Base-by-base conservation (phyloP, 2,888 invertebrate species). In the Druceiella hillmani region DNA sequence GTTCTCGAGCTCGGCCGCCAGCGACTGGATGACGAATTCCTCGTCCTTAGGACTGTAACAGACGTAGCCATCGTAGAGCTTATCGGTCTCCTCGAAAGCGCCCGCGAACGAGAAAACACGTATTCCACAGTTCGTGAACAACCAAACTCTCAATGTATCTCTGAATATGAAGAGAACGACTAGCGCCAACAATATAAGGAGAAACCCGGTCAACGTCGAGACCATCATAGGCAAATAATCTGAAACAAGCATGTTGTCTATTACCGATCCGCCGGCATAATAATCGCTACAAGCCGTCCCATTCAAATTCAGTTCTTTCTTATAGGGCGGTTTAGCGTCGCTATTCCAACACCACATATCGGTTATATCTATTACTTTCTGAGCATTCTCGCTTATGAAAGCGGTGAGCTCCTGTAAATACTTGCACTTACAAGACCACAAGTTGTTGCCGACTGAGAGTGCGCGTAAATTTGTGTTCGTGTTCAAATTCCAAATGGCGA, bases 21-120 rank as follows among this genome's bases (percentile, higher is more conserved):
- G 74, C 33, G 86, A 84, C 54, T 88, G 86, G 43, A 88, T 77
- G 3, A 92, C 89, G 58, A 90, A 90, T 58, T 87, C 84, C 57
- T 91, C 90, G 63, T 93, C 93, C 66, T 88, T 89, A 27, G 87
- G 87, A 52, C 90, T 89, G 66, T 94, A 95, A 55, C 91, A 83
- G 9, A 95, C 85, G 60, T 93, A 94, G 31, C 89, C 92, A 59
- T 95, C 94, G 64, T 90, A 93, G 17, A 88, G 71, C 54, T 89
- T 88, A 54, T 90, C 88, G 44, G 81, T 78, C 53, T 88, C 88
- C 59, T 87, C 89, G 57, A 76, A 81, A 9, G 76, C 70, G 26
- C 80, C 76, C 2, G 79, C 74, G 37, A 82, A 81, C 5, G 84
- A 77, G 60, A 87, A 87, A 46, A 91, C 76, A 48, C 90, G 74